A percentile compares a stretch with the other conserved stretches of the same genome.
Evolutionary conservation across 2,888 invertebrate species (phyloP).

Genomic region (Dolomedes plantarius): DNA sequence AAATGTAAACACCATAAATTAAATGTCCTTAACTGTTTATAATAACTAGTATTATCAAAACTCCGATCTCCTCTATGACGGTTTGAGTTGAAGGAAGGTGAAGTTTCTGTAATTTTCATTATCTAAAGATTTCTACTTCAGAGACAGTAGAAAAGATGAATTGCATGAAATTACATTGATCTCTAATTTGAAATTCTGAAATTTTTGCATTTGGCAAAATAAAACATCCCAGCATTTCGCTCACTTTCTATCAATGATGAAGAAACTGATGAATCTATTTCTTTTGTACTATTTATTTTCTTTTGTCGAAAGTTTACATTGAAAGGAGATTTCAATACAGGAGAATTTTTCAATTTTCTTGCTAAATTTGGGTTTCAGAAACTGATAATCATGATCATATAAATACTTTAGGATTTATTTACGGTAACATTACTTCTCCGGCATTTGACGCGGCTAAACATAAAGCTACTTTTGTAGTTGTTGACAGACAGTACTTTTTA

Average conservation of each 20-base stretch:
- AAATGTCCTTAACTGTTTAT: no score
- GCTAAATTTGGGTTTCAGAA: constrained; percentile 97
- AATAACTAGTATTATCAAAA: no score
- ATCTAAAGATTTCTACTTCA: no score
- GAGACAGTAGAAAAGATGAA: no score
- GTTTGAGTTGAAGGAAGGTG: no score
- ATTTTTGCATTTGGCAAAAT: no score
- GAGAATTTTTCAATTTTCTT: constrained; percentile 77
- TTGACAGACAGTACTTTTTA: constrained; percentile 91
- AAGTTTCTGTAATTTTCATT: no score
- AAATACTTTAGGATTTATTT: constrained; percentile 95
- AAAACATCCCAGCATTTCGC: no score
- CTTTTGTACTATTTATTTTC: neutral
- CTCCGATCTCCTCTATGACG: no score
- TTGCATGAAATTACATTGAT: no score
- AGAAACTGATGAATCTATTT: neutral
- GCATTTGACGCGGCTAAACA: constrained; percentile 10
- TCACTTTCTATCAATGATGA: neutral
- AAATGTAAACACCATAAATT: no score
- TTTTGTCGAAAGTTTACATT: constrained; percentile 47
- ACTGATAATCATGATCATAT: constrained; percentile 90
- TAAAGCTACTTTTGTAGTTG: constrained; percentile 85
- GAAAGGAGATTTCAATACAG: constrained; percentile 60
- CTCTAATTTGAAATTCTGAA: no score
- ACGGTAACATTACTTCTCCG: constrained; percentile 88